Base-by-base conservation (phyloP, 2,888 invertebrate genomes). In the Sipunculus nudus region DNA sequence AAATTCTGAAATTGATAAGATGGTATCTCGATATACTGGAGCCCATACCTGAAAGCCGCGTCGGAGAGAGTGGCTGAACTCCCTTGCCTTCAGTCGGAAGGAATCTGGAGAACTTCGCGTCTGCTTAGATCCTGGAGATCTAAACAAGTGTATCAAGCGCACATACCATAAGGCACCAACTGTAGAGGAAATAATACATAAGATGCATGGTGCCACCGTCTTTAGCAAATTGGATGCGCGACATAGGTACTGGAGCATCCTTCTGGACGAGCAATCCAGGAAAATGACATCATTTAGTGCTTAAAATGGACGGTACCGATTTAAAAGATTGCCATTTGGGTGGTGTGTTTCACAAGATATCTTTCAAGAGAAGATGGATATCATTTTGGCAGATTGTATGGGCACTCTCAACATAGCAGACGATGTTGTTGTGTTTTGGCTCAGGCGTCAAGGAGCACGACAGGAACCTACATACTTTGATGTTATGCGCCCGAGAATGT, bases 221-320 rank as follows among this genome's bases (percentile, higher is more conserved):
- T 65, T 65, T 26, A 31, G 41, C 35, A 66, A 56, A n/a, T 35
- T 59, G 3, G 63, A 61, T 35, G 63, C 63, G 6, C 60, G 58
- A 54, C 23, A 45, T 35, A 64, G 64, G 6, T 67, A 59, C 35
- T 65, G 67, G 65, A 47, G 41, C 32, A 40, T 67, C 1, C n/a
- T 35, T 8, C 49, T 62, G 21, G 50, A 48, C 23, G 38, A 49
- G 13, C 35, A 39, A 8, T 49, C 49, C 13, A 43, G 41, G n/a
- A 19, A 32, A 13, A 40, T 58, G n/a, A 58, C 57, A 2, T 40
- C 61, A 38, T 62, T 60, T 45, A 53, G 49, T 19, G 32, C 59
- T 6, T 56, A 55, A 8, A 46, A 32, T 43, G 13, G 29, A 23
- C 39, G 40, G 16, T 57, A 57, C 52, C 26, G 23, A 10, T 50